Evolutionary conservation across 2,113 vertebrate species (phyloP).

Genomic region (Campylomormyrus tamandua): DNA sequence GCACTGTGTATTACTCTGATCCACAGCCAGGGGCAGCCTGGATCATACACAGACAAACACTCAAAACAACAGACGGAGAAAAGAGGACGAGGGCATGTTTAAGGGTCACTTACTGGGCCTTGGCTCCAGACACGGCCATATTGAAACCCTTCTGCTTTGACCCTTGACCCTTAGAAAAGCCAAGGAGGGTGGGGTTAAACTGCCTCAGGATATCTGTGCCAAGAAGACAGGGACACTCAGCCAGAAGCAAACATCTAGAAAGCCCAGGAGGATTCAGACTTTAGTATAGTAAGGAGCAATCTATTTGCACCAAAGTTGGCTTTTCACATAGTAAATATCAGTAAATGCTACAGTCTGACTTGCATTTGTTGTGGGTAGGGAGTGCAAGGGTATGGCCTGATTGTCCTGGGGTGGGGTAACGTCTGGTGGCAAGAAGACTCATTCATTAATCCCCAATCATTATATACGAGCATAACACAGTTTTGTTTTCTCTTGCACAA

Average conservation of each 20-base stretch:
- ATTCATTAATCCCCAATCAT: background rate
- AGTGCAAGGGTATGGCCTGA: background rate
- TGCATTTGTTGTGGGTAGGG: background rate
- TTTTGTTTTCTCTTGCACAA: background rate
- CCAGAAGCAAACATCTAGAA: background rate
- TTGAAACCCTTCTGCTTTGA: conserved; percentile 67
- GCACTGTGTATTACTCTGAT: background rate
- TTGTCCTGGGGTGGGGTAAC: background rate
- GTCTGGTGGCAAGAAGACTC: background rate
- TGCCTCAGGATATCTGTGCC: conserved; percentile 82
- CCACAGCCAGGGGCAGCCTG: background rate
- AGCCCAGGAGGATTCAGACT: background rate
- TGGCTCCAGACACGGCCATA: conserved; percentile 63
- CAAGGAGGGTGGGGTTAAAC: conserved; percentile 75
- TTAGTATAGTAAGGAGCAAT: background rate
- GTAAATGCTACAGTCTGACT: background rate
- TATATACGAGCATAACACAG: background rate
- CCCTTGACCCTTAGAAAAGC: conserved; percentile 65
- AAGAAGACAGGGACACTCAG: conserved; percentile 17
- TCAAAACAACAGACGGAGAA: background rate
- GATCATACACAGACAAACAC: background rate
- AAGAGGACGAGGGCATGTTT: background rate
- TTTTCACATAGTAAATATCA: background rate
- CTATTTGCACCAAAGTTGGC: background rate
- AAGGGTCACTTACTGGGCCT: conserved; percentile 60